These are phyloP conservation scores for Nanorana parkeri DNA, from an alignment of 2,113 vertebrate genomes.

Conservation along the genomic window DNA sequence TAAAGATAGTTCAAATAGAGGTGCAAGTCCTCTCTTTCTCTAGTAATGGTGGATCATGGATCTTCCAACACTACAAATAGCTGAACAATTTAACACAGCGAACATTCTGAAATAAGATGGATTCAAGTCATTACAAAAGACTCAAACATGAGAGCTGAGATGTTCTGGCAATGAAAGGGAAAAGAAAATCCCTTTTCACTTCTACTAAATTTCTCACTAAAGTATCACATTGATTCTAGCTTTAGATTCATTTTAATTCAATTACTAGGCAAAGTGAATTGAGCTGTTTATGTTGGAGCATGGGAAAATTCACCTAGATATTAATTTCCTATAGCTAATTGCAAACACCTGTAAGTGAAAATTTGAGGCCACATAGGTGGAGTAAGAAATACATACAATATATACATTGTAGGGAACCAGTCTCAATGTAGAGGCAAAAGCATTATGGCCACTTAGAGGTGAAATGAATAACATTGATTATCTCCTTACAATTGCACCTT, in stretches of 20 bases:
- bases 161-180: background rate
- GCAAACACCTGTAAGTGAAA: conserved; percentile 1
- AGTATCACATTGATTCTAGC: too few species aligned
- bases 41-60: too few species aligned
- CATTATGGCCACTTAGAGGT: too few species aligned
- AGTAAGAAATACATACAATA: background rate
- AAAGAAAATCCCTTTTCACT: background rate
- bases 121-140: background rate
- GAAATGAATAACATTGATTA: too few species aligned
- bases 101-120: background rate
- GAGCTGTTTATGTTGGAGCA: background rate
- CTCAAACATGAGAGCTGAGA: background rate
- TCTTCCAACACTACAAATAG: too few species aligned
- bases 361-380: background rate
- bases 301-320: background rate
- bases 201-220: background rate
- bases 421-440: too few species aligned
- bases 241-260: background rate
- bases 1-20: too few species aligned
- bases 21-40: too few species aligned
- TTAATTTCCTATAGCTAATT: conserved; percentile 12
- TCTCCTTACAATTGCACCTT: too few species aligned
- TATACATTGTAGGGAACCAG: too few species aligned
- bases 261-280: background rate
- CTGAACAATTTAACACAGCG: background rate